Base-by-base conservation (phyloP, 2,888 invertebrate species). In the Ichneumon xanthorius region DNA sequence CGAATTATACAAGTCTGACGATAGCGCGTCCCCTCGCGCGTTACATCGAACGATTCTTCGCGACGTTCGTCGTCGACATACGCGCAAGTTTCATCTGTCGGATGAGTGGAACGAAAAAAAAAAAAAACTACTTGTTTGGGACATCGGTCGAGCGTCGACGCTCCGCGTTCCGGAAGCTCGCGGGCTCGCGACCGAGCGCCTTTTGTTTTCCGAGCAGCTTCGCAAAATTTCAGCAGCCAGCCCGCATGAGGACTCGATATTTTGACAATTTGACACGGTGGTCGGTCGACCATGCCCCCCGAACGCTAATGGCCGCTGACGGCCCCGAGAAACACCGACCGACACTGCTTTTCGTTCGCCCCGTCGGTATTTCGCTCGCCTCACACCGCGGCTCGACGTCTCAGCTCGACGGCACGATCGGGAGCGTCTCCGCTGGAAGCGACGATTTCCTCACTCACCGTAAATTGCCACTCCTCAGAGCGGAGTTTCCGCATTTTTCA, bases 221-320 rank as follows among this genome's bases (percentile, higher is more conserved):
- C 22, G 26, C 14, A 3, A 48, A 16, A 16, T 48, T 48, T 11
- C 4, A 48, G 48, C 14, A 16, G 16, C 14, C 0, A 48, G n/a
- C 4, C 1, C 4, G n/a, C 4, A n/a, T 2, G 33, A 63, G 16
- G 4, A 30, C 2, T 1, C 33, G 65, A 75, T 82, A 82, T 85
- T 80, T 80, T 83, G 86, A 88, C 86, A 89, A 91, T 90, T 89
- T 87, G 89, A 89, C 86, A 90, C 87, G 88, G 87, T 89, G 88
- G 88, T 88, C 87, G 88, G 89, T 85, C 89, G 90, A 91, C 90
- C 92, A 91, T 92, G 91, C 90, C 90, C 90, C 83, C 80, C 76
- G 88, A 89, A 89, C 89, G 89, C 88, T 92, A 92, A 92, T 92
- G 92, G 92, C 92, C 88, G 91, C 90, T 90, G 90, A 90, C 89